Evolutionary conservation across 2,888 invertebrate species (phyloP).

Genomic region (Protodeltote pygarga): DNA sequence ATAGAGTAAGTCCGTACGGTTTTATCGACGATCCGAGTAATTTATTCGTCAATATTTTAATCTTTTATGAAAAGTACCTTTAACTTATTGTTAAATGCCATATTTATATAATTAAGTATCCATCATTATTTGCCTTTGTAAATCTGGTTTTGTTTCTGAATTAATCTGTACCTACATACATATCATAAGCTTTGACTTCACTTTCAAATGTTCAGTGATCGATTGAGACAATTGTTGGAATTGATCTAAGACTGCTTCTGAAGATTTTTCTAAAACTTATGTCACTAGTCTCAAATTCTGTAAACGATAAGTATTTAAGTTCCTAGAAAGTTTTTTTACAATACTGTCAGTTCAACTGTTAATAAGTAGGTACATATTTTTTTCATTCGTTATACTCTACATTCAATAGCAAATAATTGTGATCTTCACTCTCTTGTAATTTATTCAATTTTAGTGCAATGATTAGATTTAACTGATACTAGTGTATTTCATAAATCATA

Average conservation of each 20-base stretch:
- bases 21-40: slow-evolving; percentile 81
- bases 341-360: slow-evolving; percentile 59
- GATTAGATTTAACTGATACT: slow-evolving; percentile 82
- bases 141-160: slow-evolving; percentile 58
- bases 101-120: slow-evolving; percentile 84
- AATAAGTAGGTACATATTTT: slow-evolving; percentile 62
- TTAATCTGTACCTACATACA: slow-evolving; percentile 70
- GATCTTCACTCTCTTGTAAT: slow-evolving; percentile 80
- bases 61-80: slow-evolving; percentile 83
- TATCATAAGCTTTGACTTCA: slow-evolving; percentile 61
- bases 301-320: slow-evolving; percentile 62
- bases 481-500: slow-evolving; percentile 72
- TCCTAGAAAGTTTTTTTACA: slow-evolving; percentile 59
- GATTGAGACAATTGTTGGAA: slow-evolving; percentile 74
- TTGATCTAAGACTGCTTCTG: slow-evolving; percentile 85
- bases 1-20: slow-evolving; percentile 70
- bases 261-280: slow-evolving; percentile 64
- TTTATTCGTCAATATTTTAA: slow-evolving; percentile 83
- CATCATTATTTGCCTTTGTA: slow-evolving; percentile 70
- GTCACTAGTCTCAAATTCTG: slow-evolving; percentile 57
- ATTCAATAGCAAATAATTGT: slow-evolving; percentile 68
- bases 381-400: slow-evolving; percentile 54
- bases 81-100: slow-evolving; percentile 84
- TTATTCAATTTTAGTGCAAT: slow-evolving; percentile 87
- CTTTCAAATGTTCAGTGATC: slow-evolving; percentile 51